Conservation (phyloP, 2,113 vertebrate species). For the Muntiacus muntjak region DNA sequence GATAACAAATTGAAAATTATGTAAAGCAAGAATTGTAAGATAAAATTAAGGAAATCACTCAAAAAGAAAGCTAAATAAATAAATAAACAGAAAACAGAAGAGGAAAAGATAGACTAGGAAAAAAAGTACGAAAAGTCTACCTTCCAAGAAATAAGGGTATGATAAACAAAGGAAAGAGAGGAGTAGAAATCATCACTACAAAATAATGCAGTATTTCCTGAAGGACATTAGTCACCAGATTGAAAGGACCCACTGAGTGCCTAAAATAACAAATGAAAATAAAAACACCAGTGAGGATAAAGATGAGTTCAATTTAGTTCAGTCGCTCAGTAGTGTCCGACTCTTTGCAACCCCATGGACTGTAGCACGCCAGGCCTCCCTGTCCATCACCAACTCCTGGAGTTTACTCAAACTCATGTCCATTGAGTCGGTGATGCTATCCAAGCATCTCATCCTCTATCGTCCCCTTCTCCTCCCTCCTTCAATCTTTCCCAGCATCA, state of each 20-base stretch:
- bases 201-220: background rate
- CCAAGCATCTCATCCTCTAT: background rate
- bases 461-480: rapidly evolving
- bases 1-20: background rate
- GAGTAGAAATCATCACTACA: background rate
- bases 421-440: background rate
- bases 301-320: background rate
- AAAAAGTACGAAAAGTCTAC: background rate
- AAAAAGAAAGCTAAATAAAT: background rate
- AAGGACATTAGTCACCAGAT: background rate
- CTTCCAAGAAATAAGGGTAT: background rate
- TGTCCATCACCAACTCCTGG: background rate
- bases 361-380: background rate
- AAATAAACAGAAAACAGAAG: background rate
- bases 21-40: background rate
- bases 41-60: background rate
- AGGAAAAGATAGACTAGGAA: background rate
- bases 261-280: background rate
- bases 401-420: background rate
- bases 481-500: background rate
- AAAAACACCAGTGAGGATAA: background rate
- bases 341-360: rapidly evolving
- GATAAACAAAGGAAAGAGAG: background rate
- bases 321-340: rapidly evolving
- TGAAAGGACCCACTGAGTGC: background rate